phyloP scores from a whole-genome alignment of 2,888 invertebrate genomes.

The Bombylius major region DNA sequence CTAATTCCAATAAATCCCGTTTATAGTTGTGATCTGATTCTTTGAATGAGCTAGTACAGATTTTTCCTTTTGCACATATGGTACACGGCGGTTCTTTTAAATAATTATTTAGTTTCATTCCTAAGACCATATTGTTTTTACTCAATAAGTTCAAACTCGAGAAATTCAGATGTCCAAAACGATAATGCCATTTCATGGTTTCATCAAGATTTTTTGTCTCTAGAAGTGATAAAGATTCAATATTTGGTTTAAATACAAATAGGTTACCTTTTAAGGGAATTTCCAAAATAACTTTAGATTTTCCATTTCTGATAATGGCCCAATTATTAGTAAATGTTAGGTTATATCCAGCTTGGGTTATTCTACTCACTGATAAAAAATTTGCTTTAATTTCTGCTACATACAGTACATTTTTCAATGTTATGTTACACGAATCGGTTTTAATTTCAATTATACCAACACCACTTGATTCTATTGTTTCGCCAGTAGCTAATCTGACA shows the following conservation, averaged over 20 bases:
- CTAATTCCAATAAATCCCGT: neutral
- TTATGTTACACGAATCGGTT: neutral
- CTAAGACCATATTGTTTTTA: neutral
- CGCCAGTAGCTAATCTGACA: neutral
- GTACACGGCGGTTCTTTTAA: neutral
- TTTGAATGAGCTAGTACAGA: conserved; percentile 6
- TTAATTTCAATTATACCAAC: neutral
- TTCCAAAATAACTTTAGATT: neutral
- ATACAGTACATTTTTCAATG: neutral
- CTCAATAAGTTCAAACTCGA: neutral
- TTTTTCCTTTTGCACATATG: too few species aligned
- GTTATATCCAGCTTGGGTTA: neutral
- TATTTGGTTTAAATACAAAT: neutral
- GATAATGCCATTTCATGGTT: neutral
- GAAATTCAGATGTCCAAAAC: neutral
- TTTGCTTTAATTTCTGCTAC: neutral
- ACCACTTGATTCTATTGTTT: neutral
- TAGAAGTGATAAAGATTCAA: too few species aligned
- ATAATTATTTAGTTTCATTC: neutral
- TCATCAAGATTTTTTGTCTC: neutral
- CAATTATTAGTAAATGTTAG: neutral
- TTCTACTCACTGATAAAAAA: neutral
- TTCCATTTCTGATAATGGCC: neutral
- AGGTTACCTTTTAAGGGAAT: neutral
- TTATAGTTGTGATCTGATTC: neutral